Base-by-base conservation (phyloP, 1,140 invertebrate genomes). In the Macrosteles quadrilineatus region DNA sequence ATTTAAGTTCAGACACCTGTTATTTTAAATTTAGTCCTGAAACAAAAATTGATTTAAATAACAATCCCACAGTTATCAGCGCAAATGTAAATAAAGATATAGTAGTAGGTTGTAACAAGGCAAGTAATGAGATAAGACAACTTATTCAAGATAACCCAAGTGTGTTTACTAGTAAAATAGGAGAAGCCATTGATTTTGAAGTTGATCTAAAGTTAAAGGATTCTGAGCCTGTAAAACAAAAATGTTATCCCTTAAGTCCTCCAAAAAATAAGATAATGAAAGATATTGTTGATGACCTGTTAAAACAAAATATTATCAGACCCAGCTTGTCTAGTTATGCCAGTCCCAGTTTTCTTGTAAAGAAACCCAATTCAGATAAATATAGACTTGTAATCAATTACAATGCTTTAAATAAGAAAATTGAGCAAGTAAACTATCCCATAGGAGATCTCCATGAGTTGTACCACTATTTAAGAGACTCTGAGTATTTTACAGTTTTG, bases 341-440 rank as follows among this genome's bases (percentile, higher is more conserved):
- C n/a, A 50, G 47, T 50, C 47, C 47, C n/a, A 50, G 6, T 11
- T 50, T 50, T 50, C n/a, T 50, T 9, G 47, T 50, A 4, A 50
- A 50, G 6, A 50, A 50, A 50, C 47, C 47, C 21, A 23, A 23
- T 19, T 11, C 6, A 9, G 47, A 50, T n/a, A 50, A 50, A 19
- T 50, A 50, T 50, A 50, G 47, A 50, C 21, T 50, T 4, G 47
- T 50, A 50, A n/a, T 50, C 4, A 50, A 50, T 23, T 50, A 50
- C n/a, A 4, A 4, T 11, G 21, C 17, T 6, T 23, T 50, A 50
- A 50, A 50, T 50, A 23, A 23, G 6, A 50, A 50, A n/a, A 19
- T 50, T 6, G 17, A 19, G 47, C 4, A n/a, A 50, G 21, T 19
- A 4, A 50, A 50, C n/a, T 23, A 50, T 6, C 47, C 47, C 6